Percentiles rank a stretch among this genome's conserved stretches.
Conservation (phyloP, 2,113 vertebrate species). For the Sisor rabdophorus region DNA sequence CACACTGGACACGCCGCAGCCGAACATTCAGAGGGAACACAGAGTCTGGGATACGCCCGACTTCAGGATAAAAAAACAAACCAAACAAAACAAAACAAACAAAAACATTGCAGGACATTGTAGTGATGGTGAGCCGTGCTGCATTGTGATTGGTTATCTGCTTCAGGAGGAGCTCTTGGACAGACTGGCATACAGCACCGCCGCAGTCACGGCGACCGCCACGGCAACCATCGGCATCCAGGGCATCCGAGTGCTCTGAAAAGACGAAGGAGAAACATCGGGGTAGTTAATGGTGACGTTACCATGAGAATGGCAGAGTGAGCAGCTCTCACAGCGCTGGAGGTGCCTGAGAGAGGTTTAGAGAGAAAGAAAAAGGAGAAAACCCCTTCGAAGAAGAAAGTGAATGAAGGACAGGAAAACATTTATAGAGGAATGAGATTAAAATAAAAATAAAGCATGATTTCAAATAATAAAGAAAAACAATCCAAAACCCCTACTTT, state of each 20-base stretch:
- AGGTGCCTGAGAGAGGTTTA: background rate
- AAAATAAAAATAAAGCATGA: constrained; percentile 24
- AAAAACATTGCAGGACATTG: background rate
- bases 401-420: constrained; percentile 6
- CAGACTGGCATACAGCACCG: constrained; percentile 91
- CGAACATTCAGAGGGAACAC: constrained; percentile 75
- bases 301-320: constrained; percentile 19
- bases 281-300: background rate
- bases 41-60: constrained; percentile 12
- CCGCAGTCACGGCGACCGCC: constrained; percentile 91
- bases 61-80: constrained; percentile 7
- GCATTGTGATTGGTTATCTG: constrained; percentile 35
- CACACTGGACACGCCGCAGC: constrained; percentile 81
- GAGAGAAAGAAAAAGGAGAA: background rate
- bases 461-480: constrained; percentile 1
- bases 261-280: constrained; percentile 30
- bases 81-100: background rate
- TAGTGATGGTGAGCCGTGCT: constrained; percentile 6
- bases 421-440: constrained; percentile 10
- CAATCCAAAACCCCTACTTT: constrained; percentile 41
- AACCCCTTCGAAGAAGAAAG: background rate
- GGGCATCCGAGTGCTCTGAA: constrained; percentile 90
- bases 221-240: constrained; percentile 97
- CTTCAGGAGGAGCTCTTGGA: constrained; percentile 89
- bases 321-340: constrained; percentile 32